Conservation (phyloP, 2,797 vertebrate genomes). For the Anguilla marmorata region DNA sequence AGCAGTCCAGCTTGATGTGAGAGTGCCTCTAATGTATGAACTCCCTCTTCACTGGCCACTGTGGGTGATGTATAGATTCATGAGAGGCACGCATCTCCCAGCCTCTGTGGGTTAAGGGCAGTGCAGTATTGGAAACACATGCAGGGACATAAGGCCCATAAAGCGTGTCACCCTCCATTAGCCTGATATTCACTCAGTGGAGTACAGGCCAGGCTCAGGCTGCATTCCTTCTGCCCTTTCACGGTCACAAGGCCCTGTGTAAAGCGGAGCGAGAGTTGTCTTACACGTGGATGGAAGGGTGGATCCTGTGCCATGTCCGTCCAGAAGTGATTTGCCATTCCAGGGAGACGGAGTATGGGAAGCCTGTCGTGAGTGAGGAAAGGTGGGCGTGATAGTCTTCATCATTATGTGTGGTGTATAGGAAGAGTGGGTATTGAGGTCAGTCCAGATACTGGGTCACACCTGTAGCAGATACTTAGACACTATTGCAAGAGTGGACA, state of each 20-base stretch:
- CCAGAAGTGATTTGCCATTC: background rate
- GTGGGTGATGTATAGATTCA: background rate
- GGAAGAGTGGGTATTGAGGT: background rate
- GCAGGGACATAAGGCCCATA: background rate
- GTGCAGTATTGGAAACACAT: slow-evolving; percentile 5
- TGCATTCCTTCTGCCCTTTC: background rate
- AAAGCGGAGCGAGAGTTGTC: background rate
- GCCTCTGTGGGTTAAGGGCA: background rate
- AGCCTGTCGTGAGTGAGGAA: background rate
- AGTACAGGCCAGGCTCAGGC: background rate
- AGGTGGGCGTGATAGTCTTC: background rate
- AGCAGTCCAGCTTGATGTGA: background rate
- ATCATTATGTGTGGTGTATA: background rate
- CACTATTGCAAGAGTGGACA: background rate
- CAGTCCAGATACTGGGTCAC: background rate
- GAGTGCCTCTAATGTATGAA: background rate
- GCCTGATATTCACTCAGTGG: slow-evolving; percentile 1
- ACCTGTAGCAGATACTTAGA: background rate
- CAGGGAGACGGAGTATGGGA: background rate
- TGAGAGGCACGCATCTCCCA: background rate
- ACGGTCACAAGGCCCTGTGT: background rate
- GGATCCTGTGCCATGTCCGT: background rate
- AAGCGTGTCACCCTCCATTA: background rate
- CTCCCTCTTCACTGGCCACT: background rate
- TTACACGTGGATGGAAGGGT: background rate